Conservation (phyloP, 2,888 invertebrate genomes). For the Eumacrocentrus americanus region DNA sequence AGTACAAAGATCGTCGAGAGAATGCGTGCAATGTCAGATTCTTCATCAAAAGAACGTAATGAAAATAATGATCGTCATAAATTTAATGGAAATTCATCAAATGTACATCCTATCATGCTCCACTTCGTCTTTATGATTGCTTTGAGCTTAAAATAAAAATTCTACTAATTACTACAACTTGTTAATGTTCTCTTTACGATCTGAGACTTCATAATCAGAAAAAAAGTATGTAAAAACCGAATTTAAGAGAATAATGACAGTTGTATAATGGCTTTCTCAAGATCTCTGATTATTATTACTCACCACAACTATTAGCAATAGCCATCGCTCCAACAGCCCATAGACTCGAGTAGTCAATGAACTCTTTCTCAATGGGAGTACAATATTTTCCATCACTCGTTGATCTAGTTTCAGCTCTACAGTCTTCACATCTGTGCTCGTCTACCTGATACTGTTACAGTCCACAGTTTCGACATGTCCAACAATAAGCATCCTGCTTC, state of each 20-base stretch:
- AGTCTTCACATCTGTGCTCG: slow-evolving; percentile 62
- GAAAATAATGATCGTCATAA: too few relatives aligned
- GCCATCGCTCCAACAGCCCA: slow-evolving; percentile 63
- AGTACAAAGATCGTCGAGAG: slow-evolving; percentile 61
- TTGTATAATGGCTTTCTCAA: background rate
- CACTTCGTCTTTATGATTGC: too few relatives aligned
- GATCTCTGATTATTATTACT: too few relatives aligned
- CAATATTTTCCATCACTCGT: slow-evolving; percentile 57
- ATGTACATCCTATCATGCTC: too few relatives aligned
- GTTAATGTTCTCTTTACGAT: slow-evolving; percentile 5
- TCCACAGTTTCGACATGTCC: slow-evolving; percentile 64
- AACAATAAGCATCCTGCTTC: slow-evolving; percentile 64
- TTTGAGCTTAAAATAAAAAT: too few relatives aligned
- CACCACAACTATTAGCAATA: slow-evolving; percentile 57
- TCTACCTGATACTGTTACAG: slow-evolving; percentile 59
- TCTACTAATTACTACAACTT: too few relatives aligned
- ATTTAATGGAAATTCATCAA: too few relatives aligned
- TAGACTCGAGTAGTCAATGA: slow-evolving; percentile 61
- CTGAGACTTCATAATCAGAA: background rate
- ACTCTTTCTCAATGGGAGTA: slow-evolving; percentile 60
- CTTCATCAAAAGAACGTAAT: background rate
- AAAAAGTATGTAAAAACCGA: too few relatives aligned
- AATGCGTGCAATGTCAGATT: slow-evolving; percentile 57
- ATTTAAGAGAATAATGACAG: background rate
- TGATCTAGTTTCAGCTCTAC: slow-evolving; percentile 57